These are phyloP conservation scores for Mobula birostris DNA, from an alignment of 2,113 vertebrate genomes.

Conservation along the genomic window DNA sequence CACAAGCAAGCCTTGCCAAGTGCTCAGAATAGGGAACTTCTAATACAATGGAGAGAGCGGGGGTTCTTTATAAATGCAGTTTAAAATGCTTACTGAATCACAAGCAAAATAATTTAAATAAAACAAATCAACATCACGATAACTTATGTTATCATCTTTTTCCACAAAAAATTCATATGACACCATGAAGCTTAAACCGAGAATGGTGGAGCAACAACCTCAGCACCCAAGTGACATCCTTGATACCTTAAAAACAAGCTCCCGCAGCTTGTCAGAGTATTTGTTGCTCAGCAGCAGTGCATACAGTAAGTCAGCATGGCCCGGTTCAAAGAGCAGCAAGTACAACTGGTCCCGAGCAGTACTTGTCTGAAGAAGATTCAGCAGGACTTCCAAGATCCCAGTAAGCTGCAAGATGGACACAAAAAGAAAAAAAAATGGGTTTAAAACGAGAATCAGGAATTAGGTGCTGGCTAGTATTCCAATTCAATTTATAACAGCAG, in stretches of 20 bases:
- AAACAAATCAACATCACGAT: not conserved
- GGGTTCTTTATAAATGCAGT: not conserved
- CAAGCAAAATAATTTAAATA: not conserved
- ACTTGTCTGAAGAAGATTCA: constrained; percentile 76
- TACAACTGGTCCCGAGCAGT: constrained; percentile 84
- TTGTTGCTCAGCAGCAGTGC: constrained; percentile 80
- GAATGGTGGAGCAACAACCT: not conserved
- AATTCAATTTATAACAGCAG: not conserved
- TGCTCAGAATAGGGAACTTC: not conserved
- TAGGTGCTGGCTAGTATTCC: not conserved
- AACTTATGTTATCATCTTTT: not conserved
- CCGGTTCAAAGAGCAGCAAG: constrained; percentile 84
- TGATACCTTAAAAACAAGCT: constrained; percentile 86
- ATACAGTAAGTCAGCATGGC: constrained; percentile 86
- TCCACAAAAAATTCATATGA: not conserved
- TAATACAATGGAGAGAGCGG: not conserved
- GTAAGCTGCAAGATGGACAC: constrained; percentile 59
- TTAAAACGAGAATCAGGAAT: not conserved
- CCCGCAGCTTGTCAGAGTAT: constrained; percentile 77
- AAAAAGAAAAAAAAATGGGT: constrained; percentile 18
- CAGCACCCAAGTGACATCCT: not conserved
- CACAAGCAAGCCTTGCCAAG: not conserved
- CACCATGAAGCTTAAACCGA: not conserved
- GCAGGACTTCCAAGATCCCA: constrained; percentile 73
- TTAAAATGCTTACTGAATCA: not conserved